Base-by-base conservation (phyloP, 2,797 vertebrate genomes). In the Scomberomorus guttatus region DNA sequence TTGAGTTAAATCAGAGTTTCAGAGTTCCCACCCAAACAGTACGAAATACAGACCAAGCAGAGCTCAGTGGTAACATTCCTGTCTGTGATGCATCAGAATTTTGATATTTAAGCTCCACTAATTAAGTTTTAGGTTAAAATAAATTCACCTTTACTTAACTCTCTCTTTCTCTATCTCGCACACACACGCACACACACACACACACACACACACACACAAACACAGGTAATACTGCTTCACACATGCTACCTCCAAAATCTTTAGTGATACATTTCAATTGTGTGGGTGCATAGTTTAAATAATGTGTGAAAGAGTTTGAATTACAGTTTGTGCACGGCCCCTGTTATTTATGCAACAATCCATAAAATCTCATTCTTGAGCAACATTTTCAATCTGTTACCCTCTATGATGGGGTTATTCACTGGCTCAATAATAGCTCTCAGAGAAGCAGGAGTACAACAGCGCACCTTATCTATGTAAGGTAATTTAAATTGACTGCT, bases 391-490 rank as follows among this genome's bases (percentile, higher is more conserved):
- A 63, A 25, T 72, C 27, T 56, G 29, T 22, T 64, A 44, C 29
- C 29, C 11, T 57, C 10, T 22, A 6, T 73, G 56, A 71, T 66
- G 72, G 32, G 51, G 56, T 80, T 27, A 72, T 68, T 69, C 48
- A 46, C 48, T 37, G 60, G 51, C 37, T 70, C 39, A 44, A 13
- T 50, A 64, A 51, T 17, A 57, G 20, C 34, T 4, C 6, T 61
- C 37, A 61, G 24, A 50, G 51, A 54, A 25, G 54, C 65, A 69
- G 24, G 34, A 50, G 9, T 22, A 24, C 6, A 32, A 25, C 37
- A 6, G 20, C 4, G 11, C 12, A 18, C 29, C 6, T 51, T 12
- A 12, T 6, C 10, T 6, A 46, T 51, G 50, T 20, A 14, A n/a
- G 20, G 63, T 85, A 51, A 65, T 44, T 65, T 44, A 67, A 50